A percentile compares a stretch with the other conserved stretches of the same genome.
phyloP scores from a whole-genome alignment of 1,140 invertebrate genomes.

The Rhopalosiphum maidis region DNA sequence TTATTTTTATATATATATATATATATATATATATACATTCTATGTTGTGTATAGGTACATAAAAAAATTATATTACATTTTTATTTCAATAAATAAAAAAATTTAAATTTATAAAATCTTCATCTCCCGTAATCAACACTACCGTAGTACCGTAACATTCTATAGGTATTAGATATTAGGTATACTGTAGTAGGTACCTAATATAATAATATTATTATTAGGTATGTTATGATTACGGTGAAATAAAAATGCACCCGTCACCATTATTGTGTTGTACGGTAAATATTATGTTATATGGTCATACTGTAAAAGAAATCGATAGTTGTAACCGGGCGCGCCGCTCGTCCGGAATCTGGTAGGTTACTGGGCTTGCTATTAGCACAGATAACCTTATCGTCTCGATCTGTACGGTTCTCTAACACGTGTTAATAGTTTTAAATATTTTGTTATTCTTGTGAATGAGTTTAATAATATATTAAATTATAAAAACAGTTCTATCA shows the following conservation, averaged over 20 bases:
- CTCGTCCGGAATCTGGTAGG: neutral
- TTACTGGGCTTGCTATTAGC: no score
- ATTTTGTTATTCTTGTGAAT: neutral
- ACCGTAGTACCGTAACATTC: neutral
- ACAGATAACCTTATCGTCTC: conserved; percentile 48
- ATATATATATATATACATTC: neutral
- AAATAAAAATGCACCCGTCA: neutral
- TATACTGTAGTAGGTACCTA: no score
- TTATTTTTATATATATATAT: no score
- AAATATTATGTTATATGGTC: neutral
- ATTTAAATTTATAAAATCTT: no score
- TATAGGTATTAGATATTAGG: neutral
- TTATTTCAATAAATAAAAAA: no score
- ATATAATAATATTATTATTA: no score
- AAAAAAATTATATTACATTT: no score
- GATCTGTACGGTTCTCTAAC: neutral
- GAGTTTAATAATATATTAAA: neutral
- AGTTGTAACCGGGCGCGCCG: neutral
- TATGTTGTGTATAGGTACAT: neutral
- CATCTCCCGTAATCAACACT: neutral
- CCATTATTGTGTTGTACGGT: neutral
- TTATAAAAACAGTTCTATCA: neutral
- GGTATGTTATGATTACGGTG: neutral
- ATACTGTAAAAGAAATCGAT: conserved; percentile 36
- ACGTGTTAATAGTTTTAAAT: neutral